Conservation (phyloP, 2,113 vertebrate genomes). For the Chaetops frenatus region DNA sequence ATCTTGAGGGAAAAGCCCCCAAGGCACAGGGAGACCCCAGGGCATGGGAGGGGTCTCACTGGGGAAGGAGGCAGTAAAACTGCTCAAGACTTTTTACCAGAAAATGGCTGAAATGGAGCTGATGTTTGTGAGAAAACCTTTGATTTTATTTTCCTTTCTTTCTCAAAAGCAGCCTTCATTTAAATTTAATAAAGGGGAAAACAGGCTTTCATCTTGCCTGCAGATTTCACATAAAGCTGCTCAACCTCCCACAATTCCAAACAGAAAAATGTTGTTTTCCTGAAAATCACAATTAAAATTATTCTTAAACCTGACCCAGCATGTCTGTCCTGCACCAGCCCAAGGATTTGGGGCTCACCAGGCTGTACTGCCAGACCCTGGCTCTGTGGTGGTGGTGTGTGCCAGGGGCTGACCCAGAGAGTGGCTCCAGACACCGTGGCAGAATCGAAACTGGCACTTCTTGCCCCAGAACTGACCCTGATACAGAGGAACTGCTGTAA, state of each 20-base stretch:
- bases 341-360: neutral
- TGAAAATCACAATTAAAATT: neutral
- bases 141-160: neutral
- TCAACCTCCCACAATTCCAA: neutral
- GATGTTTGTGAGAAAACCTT: neutral
- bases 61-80: neutral
- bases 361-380: neutral
- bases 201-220: slow-evolving; percentile 6
- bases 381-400: neutral
- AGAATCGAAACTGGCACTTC: neutral
- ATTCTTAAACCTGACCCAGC: neutral
- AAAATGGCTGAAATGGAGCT: neutral
- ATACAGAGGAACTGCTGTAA: neutral
- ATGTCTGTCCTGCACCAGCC: neutral
- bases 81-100: neutral
- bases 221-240: neutral
- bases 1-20: neutral
- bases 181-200: slow-evolving; percentile 36
- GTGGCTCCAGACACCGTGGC: neutral
- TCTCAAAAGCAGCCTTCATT: slow-evolving; percentile 32
- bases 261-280: neutral
- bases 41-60: neutral
- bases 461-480: neutral
- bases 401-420: neutral
- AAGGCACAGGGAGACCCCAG: neutral